Conservation (phyloP, 2,888 invertebrate genomes). For the Arctia plantaginis region DNA sequence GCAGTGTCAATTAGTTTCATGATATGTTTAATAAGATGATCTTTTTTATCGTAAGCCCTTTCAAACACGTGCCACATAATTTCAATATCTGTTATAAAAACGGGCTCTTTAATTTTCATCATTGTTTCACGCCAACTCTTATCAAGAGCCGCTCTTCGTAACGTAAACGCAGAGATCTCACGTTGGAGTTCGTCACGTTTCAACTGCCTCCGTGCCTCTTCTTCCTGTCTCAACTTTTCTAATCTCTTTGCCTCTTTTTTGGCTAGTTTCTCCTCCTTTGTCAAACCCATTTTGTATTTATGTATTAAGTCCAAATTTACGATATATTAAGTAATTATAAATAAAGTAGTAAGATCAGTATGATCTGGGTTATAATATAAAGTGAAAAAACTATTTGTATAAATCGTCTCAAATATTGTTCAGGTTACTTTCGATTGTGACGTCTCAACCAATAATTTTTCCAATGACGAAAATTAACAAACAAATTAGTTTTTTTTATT, state of each 20-base stretch:
- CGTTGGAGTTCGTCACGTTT: slow-evolving; percentile 73
- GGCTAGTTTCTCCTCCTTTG: slow-evolving; percentile 75
- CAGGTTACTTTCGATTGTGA: not conserved
- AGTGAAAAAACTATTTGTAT: not conserved
- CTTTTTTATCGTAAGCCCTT: slow-evolving; percentile 86
- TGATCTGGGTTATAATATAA: not conserved
- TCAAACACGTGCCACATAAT: slow-evolving; percentile 84
- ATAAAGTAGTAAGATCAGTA: not conserved
- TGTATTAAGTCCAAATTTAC: not conserved
- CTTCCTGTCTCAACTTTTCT: slow-evolving; percentile 66
- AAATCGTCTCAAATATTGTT: not conserved
- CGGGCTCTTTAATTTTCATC: slow-evolving; percentile 78
- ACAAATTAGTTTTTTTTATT: not conserved
- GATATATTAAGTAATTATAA: not conserved
- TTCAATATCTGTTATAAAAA: slow-evolving; percentile 74
- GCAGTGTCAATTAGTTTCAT: slow-evolving; percentile 87
- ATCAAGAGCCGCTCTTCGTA: slow-evolving; percentile 67
- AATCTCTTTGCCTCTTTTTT: slow-evolving; percentile 72
- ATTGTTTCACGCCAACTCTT: slow-evolving; percentile 74
- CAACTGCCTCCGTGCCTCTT: slow-evolving; percentile 61
- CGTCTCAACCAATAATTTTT: not conserved
- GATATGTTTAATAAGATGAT: slow-evolving; percentile 85
- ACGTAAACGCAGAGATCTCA: slow-evolving; percentile 70
- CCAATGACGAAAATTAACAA: not conserved
- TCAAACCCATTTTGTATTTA: slow-evolving; percentile 61